These are phyloP conservation scores for Anticlea derivata DNA, from an alignment of 2,888 invertebrate genomes.

Conservation along the genomic window DNA sequence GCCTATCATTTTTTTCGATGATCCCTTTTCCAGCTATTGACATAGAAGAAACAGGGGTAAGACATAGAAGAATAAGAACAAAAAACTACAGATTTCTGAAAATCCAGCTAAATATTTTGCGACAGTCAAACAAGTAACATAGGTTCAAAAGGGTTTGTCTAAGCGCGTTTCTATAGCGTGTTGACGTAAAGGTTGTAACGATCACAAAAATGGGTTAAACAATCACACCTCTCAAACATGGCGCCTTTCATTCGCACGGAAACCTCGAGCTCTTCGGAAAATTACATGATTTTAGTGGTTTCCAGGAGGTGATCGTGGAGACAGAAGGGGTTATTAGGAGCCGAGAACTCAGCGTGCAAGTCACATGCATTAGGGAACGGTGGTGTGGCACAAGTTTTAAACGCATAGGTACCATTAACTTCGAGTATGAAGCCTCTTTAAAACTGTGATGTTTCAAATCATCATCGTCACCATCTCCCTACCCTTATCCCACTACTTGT, in stretches of 20 bases:
- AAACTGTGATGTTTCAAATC: too few species aligned
- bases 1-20: too few species aligned
- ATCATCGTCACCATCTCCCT: too few species aligned
- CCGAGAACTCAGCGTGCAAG: slow-evolving; percentile 60
- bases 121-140: too few species aligned
- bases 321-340: slow-evolving; percentile 54
- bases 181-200: slow-evolving; percentile 10
- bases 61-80: too few species aligned
- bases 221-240: slow-evolving; percentile 14
- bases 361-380: slow-evolving; percentile 68
- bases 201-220: slow-evolving; percentile 18
- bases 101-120: too few species aligned
- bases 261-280: slow-evolving; percentile 4
- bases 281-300: slow-evolving; percentile 18
- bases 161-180: slow-evolving; percentile 14
- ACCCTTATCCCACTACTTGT: too few species aligned
- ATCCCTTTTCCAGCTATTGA: too few species aligned
- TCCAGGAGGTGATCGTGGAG: slow-evolving; percentile 37
- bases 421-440: too few species aligned
- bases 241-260: slow-evolving; percentile 11
- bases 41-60: too few species aligned
- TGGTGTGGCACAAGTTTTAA: slow-evolving; percentile 41
- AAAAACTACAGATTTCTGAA: too few species aligned
- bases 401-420: background rate
- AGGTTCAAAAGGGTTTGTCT: background rate